Percentiles rank a stretch among this genome's conserved stretches.
These are phyloP conservation scores for Tympanuchus pallidicinctus DNA, from an alignment of 2,113 vertebrate genomes.

Conservation along the genomic window DNA sequence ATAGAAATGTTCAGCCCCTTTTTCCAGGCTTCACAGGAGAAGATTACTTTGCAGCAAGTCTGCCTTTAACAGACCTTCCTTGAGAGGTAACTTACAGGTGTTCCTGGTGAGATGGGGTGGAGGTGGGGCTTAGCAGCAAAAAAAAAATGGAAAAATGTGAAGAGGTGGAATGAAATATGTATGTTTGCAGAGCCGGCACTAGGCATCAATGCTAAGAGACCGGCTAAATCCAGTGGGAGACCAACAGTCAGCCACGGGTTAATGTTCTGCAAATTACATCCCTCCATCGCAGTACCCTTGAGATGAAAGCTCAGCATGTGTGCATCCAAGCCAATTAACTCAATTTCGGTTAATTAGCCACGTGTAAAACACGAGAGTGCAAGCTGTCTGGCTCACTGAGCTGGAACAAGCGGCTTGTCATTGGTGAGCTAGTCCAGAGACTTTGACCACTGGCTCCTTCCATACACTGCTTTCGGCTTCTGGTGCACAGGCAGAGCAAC, in stretches of 20 bases:
- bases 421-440: background rate
- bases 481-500: background rate
- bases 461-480: background rate
- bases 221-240: background rate
- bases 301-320: constrained; percentile 43
- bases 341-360: background rate
- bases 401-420: background rate
- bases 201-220: background rate
- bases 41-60: background rate
- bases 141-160: background rate
- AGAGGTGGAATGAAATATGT: background rate
- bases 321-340: constrained; percentile 25
- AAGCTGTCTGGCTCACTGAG: constrained; percentile 31
- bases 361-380: constrained; percentile 56
- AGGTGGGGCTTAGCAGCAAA: background rate
- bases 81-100: background rate
- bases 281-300: background rate
- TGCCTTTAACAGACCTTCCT: background rate
- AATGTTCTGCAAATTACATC: constrained; percentile 31
- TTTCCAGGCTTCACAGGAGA: background rate
- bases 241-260: constrained; percentile 7
- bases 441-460: constrained; percentile 29
- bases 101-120: background rate
- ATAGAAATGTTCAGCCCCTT: background rate
- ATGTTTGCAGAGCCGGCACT: background rate